Percentiles rank a stretch among this genome's conserved stretches.
phyloP scores from a whole-genome alignment of 1,140 invertebrate genomes.

The Pararge aegeria region DNA sequence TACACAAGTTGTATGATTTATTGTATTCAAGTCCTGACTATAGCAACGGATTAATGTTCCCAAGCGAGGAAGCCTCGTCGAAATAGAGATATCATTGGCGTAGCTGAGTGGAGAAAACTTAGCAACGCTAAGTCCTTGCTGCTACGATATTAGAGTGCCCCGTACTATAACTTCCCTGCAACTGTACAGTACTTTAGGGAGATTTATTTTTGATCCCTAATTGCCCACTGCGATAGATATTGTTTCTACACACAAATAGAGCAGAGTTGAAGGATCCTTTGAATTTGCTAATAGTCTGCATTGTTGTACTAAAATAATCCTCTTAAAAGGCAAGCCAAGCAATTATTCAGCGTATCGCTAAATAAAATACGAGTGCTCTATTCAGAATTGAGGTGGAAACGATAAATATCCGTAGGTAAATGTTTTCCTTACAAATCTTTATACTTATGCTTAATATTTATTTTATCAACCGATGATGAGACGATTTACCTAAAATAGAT shows the following conservation, averaged over 20 bases:
- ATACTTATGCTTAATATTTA: no score
- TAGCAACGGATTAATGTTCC: constrained; percentile 49
- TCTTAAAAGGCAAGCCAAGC: no score
- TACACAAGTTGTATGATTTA: no score
- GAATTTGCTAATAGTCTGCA: background rate
- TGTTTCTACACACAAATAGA: no score
- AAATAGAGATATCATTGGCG: constrained; percentile 59
- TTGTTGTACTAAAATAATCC: no score
- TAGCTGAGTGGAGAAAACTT: constrained; percentile 66
- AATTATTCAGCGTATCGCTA: no score
- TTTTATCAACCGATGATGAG: no score
- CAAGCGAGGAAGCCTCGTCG: constrained; percentile 57
- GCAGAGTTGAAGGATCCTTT: background rate
- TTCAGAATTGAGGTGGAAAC: no score
- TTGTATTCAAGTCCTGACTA: constrained; percentile 36
- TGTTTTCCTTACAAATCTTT: no score
- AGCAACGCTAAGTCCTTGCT: constrained; percentile 63
- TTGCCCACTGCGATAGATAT: background rate
- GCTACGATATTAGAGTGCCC: constrained; percentile 43
- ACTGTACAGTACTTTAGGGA: background rate
- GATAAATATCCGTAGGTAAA: no score
- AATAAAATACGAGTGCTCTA: no score
- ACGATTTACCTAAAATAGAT: no score
- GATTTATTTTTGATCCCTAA: constrained; percentile 7
- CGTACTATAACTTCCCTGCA: constrained; percentile 11